A percentile compares a stretch with the other conserved stretches of the same genome.
Conservation (phyloP, 2,888 invertebrate species). For the Ochropleura plecta region DNA sequence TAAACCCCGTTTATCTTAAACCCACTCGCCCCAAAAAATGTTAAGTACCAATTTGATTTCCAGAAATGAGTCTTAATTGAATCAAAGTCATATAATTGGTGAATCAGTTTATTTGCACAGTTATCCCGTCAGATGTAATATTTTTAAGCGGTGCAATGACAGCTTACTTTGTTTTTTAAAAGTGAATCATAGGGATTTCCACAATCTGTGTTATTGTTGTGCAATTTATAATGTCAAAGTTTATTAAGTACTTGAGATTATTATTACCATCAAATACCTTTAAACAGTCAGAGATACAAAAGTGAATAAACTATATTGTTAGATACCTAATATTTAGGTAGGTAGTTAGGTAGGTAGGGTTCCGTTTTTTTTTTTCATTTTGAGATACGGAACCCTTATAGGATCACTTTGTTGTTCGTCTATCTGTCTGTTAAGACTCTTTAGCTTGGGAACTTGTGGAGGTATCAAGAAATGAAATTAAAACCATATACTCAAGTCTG, state of each 20-base stretch:
- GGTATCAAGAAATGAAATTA: too few species aligned
- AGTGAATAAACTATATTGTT: not conserved
- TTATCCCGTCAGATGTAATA: slow-evolving; percentile 33
- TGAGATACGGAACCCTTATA: too few species aligned
- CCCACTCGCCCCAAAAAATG: slow-evolving; percentile 55
- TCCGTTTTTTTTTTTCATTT: too few species aligned
- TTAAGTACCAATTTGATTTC: slow-evolving; percentile 53
- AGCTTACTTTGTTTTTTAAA: slow-evolving; percentile 10
- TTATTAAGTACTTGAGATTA: not conserved
- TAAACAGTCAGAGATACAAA: not conserved
- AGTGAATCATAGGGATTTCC: slow-evolving; percentile 17
- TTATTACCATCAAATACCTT: not conserved
- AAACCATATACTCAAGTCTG: too few species aligned
- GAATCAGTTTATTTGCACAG: slow-evolving; percentile 62
- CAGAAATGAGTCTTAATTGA: slow-evolving; percentile 60
- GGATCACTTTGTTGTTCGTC: too few species aligned
- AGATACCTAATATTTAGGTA: too few species aligned
- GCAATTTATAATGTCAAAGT: slow-evolving; percentile 13
- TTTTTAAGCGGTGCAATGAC: slow-evolving; percentile 28
- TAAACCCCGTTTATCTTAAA: slow-evolving; percentile 46
- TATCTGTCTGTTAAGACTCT: too few species aligned
- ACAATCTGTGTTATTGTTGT: slow-evolving; percentile 10
- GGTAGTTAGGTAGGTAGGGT: too few species aligned
- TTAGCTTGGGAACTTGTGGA: too few species aligned
- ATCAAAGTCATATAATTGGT: slow-evolving; percentile 58